These are phyloP conservation scores for Platorchestia sp. DNA, from an alignment of 1,140 invertebrate genomes.

Conservation along the genomic window DNA sequence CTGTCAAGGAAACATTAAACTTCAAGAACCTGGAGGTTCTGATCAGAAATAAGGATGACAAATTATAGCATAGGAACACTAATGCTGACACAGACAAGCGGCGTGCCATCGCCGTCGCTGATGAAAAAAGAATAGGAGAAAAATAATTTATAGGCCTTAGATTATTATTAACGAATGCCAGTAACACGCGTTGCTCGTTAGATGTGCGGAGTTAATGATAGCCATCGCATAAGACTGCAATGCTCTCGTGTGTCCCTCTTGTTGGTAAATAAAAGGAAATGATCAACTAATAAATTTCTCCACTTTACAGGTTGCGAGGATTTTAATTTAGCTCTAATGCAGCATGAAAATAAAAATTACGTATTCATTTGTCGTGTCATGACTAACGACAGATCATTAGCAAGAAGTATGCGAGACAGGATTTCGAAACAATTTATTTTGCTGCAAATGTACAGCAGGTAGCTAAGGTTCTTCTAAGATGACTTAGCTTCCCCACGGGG, in stretches of 20 bases:
- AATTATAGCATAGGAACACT: neutral
- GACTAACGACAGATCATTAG: too few species aligned
- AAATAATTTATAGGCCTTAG: neutral
- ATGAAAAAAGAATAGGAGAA: neutral
- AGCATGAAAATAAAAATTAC: neutral
- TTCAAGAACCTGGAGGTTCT: neutral
- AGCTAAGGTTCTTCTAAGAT: too few species aligned
- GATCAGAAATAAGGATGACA: neutral
- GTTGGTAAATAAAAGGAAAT: neutral
- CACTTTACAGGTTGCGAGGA: neutral
- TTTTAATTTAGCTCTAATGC: neutral
- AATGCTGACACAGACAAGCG: neutral
- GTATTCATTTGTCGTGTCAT: too few species aligned
- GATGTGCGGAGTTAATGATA: neutral
- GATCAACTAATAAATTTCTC: neutral
- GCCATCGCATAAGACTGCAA: too few species aligned
- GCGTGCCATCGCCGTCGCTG: neutral
- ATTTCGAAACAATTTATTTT: too few species aligned
- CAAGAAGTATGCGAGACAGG: too few species aligned
- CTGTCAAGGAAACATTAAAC: neutral
- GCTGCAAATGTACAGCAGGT: too few species aligned
- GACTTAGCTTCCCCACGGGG: too few species aligned
- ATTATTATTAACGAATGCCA: neutral
- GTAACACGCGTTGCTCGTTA: neutral
- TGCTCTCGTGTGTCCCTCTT: neutral